A percentile compares a stretch with the other conserved stretches of the same genome.
These are phyloP conservation scores for Chamaea fasciata DNA, from an alignment of 2,113 vertebrate genomes.

Conservation along the genomic window DNA sequence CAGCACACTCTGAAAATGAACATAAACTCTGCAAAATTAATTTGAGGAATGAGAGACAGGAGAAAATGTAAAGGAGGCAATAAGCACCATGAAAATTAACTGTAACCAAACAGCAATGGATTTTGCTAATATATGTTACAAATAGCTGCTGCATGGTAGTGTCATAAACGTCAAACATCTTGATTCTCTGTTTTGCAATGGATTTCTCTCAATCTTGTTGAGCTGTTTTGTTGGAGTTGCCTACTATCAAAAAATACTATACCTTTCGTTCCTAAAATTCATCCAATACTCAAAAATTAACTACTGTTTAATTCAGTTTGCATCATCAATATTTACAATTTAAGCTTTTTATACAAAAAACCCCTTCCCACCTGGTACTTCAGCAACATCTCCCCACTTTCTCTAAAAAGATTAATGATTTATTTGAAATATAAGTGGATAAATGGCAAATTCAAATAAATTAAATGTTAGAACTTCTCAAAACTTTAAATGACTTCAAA, in stretches of 20 bases:
- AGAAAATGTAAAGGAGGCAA: not conserved
- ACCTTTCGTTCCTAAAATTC: not conserved
- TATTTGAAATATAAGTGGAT: not conserved
- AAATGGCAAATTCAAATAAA: not conserved
- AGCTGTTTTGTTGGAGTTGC: not conserved
- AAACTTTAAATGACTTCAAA: not conserved
- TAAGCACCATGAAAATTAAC: not conserved
- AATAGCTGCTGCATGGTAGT: not conserved
- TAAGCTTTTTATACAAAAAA: not conserved
- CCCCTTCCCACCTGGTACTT: not conserved
- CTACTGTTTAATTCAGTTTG: not conserved
- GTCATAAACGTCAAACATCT: not conserved
- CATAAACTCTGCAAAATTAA: not conserved
- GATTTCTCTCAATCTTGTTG: not conserved
- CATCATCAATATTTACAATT: not conserved
- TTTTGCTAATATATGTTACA: not conserved
- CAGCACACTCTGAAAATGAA: not conserved
- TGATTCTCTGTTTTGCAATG: not conserved
- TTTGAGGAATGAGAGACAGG: not conserved
- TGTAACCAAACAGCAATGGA: not conserved
- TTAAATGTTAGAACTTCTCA: not conserved
- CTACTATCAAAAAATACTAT: not conserved
- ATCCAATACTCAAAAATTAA: not conserved
- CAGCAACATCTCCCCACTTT: not conserved
- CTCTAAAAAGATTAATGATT: not conserved